Evolutionary conservation across 2,797 vertebrate genomes (phyloP).

Genomic region (Fistularia commersonii): DNA sequence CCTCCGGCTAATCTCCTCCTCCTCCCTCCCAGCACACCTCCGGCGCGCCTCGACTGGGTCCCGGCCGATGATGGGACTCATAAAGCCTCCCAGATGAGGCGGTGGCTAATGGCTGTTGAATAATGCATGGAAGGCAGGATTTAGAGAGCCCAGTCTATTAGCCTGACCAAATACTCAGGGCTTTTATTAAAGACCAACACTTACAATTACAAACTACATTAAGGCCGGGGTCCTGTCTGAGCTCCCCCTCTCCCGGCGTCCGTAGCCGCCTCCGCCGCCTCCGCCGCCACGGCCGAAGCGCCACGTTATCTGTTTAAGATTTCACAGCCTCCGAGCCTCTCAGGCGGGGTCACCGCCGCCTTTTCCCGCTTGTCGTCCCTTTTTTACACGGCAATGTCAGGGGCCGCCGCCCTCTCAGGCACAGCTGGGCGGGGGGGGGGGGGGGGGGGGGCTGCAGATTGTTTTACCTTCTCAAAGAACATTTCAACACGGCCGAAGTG

Average conservation of each 20-base stretch:
- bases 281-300: constrained; percentile 25
- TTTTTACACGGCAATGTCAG: constrained; percentile 1
- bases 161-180: constrained; percentile 73
- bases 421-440: constrained; percentile 31
- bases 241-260: constrained; percentile 33
- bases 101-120: constrained; percentile 76
- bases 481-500: too few relatives aligned
- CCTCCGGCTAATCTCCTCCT: constrained; percentile 34
- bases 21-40: constrained; percentile 34
- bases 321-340: constrained; percentile 67
- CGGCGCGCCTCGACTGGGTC: constrained; percentile 37
- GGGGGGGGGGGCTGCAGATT: constrained; percentile 22
- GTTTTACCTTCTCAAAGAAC: constrained; percentile 9
- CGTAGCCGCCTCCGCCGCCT: constrained; percentile 33
- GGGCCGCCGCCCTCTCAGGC: too few relatives aligned
- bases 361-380: constrained; percentile 52
- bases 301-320: constrained; percentile 66
- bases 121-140: constrained; percentile 76
- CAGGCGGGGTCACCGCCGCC: constrained; percentile 55
- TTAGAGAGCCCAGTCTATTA: constrained; percentile 78
- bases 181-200: constrained; percentile 79
- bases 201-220: constrained; percentile 79
- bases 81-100: constrained; percentile 75
- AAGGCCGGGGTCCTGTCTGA: constrained; percentile 62
- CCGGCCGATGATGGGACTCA: constrained; percentile 67